phyloP scores from a whole-genome alignment of 2,113 vertebrate genomes.

The Muntiacus reevesi region DNA sequence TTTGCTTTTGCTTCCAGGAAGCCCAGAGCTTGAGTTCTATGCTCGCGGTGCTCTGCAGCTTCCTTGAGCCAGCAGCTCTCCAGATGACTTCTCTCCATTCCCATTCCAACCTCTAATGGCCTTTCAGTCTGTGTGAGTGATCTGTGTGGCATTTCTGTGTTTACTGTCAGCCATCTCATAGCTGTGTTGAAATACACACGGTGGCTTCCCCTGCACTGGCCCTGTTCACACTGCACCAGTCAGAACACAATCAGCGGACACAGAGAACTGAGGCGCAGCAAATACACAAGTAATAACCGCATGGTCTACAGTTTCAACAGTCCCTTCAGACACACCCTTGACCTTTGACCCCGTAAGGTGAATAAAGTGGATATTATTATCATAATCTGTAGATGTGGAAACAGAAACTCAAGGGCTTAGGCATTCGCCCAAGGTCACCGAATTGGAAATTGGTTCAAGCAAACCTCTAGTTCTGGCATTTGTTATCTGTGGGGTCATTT shows the following conservation, averaged over 20 bases:
- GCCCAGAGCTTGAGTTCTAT: not conserved
- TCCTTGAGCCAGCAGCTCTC: not conserved
- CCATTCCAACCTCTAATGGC: too few species aligned
- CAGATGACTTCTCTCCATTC: not conserved
- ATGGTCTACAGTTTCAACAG: too few species aligned
- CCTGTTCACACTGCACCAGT: too few species aligned
- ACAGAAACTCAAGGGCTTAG: not conserved
- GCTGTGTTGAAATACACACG: not conserved
- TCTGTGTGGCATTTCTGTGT: not conserved
- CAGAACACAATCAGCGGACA: fast-evolving
- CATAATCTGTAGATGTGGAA: not conserved
- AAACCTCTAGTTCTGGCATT: not conserved
- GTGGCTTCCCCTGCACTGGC: not conserved
- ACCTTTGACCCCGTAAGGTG: not conserved
- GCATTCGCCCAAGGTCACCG: not conserved
- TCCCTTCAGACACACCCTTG: not conserved
- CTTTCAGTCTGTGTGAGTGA: not conserved
- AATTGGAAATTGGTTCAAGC: not conserved
- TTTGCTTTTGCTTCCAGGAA: not conserved
- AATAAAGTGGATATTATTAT: too few species aligned
- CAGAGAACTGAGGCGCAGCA: not conserved
- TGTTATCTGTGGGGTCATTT: not conserved
- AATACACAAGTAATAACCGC: fast-evolving
- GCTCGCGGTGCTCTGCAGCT: not conserved
- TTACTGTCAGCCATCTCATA: not conserved